These are phyloP conservation scores for Chionomys nivalis DNA, from an alignment of 2,113 vertebrate genomes.

Conservation along the genomic window DNA sequence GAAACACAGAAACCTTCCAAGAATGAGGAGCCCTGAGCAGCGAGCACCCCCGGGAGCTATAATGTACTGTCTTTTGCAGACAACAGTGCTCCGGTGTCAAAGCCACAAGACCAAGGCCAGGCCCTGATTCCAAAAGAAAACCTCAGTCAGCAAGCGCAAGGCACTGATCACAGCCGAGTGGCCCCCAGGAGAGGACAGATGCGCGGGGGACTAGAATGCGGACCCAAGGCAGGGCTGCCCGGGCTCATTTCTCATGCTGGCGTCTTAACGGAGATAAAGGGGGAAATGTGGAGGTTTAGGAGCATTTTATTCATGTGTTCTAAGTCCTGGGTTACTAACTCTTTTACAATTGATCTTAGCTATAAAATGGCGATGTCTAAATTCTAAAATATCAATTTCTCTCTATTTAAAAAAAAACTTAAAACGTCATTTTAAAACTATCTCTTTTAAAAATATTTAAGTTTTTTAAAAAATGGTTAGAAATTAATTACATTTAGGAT, in stretches of 20 bases:
- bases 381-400: constrained; percentile 46
- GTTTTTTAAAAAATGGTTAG: neutral
- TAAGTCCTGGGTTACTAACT: constrained; percentile 66
- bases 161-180: constrained; percentile 78
- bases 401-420: neutral
- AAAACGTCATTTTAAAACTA: neutral
- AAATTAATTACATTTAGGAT: constrained; percentile 42
- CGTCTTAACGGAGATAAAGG: constrained; percentile 68
- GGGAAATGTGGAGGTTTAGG: constrained; percentile 75
- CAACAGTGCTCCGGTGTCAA: constrained; percentile 85
- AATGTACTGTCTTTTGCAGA: constrained; percentile 82
- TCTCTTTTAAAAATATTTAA: neutral
- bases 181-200: constrained; percentile 64
- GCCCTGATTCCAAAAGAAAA: constrained; percentile 56
- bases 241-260: constrained; percentile 63
- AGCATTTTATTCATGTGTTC: constrained; percentile 61
- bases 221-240: constrained; percentile 36
- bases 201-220: neutral
- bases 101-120: constrained; percentile 83
- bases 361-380: neutral
- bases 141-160: constrained; percentile 62
- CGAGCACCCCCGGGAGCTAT: constrained; percentile 73
- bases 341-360: neutral
- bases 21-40: constrained; percentile 85
- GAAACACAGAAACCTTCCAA: constrained; percentile 88